Evolutionary conservation across 37 sponge, comb jelly and placozoan species (phyloP).

Genomic region (Tethya wilhelma): DNA sequence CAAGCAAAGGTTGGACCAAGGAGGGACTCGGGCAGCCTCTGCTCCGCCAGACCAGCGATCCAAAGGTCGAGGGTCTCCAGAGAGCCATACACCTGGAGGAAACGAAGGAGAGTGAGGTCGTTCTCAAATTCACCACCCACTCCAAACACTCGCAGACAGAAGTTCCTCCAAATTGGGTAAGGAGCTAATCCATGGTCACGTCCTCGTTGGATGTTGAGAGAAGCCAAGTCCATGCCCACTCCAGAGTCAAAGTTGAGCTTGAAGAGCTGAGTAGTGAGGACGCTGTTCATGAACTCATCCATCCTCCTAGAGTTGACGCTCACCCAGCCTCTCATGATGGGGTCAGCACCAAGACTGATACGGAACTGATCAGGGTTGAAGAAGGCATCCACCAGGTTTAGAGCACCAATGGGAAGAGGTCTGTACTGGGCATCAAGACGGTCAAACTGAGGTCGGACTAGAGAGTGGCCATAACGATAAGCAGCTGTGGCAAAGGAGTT

Average conservation of each 20-base stretch:
- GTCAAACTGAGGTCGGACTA: constrained; percentile 68
- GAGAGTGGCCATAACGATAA: constrained; percentile 86
- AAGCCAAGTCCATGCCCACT: constrained; percentile 75
- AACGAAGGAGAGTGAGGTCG: constrained; percentile 21
- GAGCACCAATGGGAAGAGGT: constrained; percentile 51
- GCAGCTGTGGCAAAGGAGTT: constrained; percentile 90
- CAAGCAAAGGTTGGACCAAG: constrained; percentile 92
- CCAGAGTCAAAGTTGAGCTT: background rate
- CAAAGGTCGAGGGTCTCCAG: constrained; percentile 73
- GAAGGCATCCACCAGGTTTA: constrained; percentile 60
- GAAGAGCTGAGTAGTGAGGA: constrained; percentile 75
- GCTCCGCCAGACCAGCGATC: constrained; percentile 81
- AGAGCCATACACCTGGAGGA: constrained; percentile 60
- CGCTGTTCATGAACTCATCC: constrained; percentile 77
- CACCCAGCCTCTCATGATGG: constrained; percentile 77
- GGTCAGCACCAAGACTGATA: constrained; percentile 68
- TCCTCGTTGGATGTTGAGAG: constrained; percentile 89
- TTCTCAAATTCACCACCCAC: constrained; percentile 26
- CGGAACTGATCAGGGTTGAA: constrained; percentile 67
- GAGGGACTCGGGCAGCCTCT: constrained; percentile 59
- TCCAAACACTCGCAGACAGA: constrained; percentile 52
- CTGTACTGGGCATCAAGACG: constrained; percentile 59
- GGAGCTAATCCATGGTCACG: constrained; percentile 91
- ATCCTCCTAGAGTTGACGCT: constrained; percentile 39
- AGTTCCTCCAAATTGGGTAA: constrained; percentile 68